Evolutionary conservation across 2,113 vertebrate genomes (phyloP).

Genomic region (Sorex araneus): DNA sequence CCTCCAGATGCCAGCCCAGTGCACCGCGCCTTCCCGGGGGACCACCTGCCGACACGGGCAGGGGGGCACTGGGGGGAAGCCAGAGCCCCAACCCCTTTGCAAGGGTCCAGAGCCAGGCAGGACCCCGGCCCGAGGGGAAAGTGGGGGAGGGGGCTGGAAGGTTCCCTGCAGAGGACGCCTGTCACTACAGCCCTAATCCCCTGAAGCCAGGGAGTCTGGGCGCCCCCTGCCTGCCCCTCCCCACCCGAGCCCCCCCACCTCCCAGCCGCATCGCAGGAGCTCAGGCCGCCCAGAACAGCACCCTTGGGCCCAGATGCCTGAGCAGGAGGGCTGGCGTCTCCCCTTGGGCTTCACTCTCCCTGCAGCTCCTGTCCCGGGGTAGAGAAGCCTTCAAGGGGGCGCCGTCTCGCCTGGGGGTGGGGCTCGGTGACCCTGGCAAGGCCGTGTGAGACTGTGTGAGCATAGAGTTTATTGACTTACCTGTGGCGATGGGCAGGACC

Average conservation of each 20-base stretch:
- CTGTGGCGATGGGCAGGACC: too few relatives aligned
- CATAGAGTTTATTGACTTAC: too few relatives aligned
- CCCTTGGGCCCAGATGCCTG: background rate
- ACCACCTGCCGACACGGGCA: constrained; percentile 72
- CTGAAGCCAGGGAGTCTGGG: constrained; percentile 65
- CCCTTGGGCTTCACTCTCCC: too few relatives aligned
- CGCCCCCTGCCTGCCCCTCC: background rate
- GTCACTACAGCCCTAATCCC: constrained; percentile 78
- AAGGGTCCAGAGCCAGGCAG: background rate
- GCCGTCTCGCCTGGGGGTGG: background rate
- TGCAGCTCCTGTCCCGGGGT: background rate
- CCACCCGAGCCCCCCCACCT: background rate
- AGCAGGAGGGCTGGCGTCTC: background rate
- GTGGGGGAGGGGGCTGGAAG: constrained; percentile 13
- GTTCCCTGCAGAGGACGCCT: constrained; percentile 51
- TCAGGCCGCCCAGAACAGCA: constrained; percentile 40
- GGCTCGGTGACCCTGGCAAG: background rate
- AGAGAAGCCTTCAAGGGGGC: background rate
- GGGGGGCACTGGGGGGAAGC: constrained; percentile 79
- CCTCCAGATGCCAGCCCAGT: constrained; percentile 79
- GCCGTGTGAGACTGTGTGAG: too few relatives aligned
- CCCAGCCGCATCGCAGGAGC: background rate
- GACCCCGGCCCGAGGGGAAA: background rate
- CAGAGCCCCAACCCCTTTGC: constrained; percentile 16
- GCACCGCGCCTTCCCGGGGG: constrained; percentile 56